Evolutionary conservation across 2,797 vertebrate species (phyloP).

Genomic region (Pantherophis vulpinus): DNA sequence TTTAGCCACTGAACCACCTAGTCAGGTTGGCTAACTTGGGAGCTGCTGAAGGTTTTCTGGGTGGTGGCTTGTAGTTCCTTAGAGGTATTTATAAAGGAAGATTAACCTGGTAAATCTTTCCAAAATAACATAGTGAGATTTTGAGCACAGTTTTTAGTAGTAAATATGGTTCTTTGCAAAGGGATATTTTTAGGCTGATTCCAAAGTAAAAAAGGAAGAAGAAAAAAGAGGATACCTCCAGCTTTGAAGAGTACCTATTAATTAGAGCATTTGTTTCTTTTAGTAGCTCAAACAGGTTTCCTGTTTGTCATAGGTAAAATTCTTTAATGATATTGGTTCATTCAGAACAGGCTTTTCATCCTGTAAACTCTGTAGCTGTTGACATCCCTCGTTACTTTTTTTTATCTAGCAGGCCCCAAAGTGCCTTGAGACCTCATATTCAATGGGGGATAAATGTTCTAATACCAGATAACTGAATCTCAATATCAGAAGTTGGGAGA

Average conservation of each 20-base stretch:
- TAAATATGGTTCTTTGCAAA: background rate
- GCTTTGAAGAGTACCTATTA: background rate
- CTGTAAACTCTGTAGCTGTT: background rate
- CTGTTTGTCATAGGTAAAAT: background rate
- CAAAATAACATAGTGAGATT: background rate
- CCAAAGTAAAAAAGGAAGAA: background rate
- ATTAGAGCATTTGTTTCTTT: background rate
- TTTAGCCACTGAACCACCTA: too few species aligned
- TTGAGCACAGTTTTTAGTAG: background rate
- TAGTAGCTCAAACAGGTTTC: background rate
- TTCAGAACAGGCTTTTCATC: background rate
- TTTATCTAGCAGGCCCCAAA: background rate
- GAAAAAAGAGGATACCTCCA: background rate
- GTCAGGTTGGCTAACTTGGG: too few species aligned
- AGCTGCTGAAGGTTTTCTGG: background rate
- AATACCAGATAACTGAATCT: background rate
- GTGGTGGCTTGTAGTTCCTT: background rate
- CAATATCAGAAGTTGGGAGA: background rate
- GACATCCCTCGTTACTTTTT: background rate
- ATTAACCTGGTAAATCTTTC: background rate
- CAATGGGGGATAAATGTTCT: background rate
- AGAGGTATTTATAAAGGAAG: background rate
- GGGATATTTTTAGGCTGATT: background rate
- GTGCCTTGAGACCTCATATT: background rate
- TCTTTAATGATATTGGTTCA: background rate